Percentiles rank a stretch among this genome's conserved stretches.
Evolutionary conservation across 2,888 invertebrate genomes (phyloP).

Genomic region (Zygothrica quintamaculata): DNA sequence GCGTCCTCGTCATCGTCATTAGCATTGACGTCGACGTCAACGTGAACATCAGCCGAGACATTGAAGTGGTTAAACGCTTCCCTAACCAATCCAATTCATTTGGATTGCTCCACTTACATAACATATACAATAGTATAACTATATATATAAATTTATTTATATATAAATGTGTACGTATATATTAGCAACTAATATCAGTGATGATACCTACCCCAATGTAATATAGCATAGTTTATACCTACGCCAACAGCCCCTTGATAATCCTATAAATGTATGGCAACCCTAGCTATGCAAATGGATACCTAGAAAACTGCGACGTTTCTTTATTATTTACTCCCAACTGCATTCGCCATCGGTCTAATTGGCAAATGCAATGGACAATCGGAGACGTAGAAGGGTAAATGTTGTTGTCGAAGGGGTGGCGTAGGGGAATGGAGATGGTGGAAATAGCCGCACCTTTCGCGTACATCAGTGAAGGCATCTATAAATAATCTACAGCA

Average conservation of each 20-base stretch:
- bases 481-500: slow-evolving; percentile 48
- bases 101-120: slow-evolving; percentile 25
- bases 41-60: not conserved
- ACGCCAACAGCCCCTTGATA: slow-evolving; percentile 4
- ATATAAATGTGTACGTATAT: too few relatives aligned
- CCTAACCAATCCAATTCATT: not conserved
- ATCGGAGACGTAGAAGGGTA: too few relatives aligned
- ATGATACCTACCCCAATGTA: slow-evolving; percentile 18
- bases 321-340: slow-evolving; percentile 62
- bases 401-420: too few relatives aligned
- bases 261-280: slow-evolving; percentile 26
- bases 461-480: not conserved
- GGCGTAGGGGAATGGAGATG: not conserved
- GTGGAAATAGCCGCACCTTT: slow-evolving; percentile 34
- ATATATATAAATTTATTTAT: too few relatives aligned
- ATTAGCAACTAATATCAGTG: not conserved
- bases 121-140: not conserved
- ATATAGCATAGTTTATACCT: not conserved
- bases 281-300: slow-evolving; percentile 57
- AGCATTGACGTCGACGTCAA: slow-evolving; percentile 22
- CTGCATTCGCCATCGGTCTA: slow-evolving; percentile 50
- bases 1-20: too few relatives aligned
- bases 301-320: slow-evolving; percentile 38
- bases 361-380: too few relatives aligned
- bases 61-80: slow-evolving; percentile 11